phyloP scores from a whole-genome alignment of 2,797 vertebrate species.

The Crenichthys baileyi region DNA sequence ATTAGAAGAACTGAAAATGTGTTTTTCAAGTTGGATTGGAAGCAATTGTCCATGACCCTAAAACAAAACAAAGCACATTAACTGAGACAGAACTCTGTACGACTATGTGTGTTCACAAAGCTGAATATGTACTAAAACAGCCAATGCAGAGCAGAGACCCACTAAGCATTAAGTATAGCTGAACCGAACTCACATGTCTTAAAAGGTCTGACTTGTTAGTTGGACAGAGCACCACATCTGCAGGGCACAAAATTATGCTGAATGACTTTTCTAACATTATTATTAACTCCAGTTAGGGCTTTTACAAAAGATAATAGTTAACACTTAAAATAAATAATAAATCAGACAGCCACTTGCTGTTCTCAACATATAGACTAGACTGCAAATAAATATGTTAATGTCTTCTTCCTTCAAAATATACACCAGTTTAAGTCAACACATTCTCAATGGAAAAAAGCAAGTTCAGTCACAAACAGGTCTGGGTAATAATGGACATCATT shows the following conservation, averaged over 20 bases:
- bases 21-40: constrained; percentile 20
- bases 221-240: constrained; percentile 40
- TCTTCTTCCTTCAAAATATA: neutral
- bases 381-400: neutral
- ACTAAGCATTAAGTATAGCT: neutral
- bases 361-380: neutral
- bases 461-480: neutral
- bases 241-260: neutral
- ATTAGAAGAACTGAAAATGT: neutral
- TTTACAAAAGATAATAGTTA: neutral
- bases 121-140: constrained; percentile 20
- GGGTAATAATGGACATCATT: neutral
- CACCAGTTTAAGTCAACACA: neutral
- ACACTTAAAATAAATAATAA: neutral
- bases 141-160: constrained; percentile 44
- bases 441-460: neutral
- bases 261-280: neutral
- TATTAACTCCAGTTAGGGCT: neutral
- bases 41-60: constrained; percentile 19
- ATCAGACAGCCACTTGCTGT: neutral
- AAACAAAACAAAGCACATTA: neutral
- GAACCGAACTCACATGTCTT: neutral
- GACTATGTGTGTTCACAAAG: constrained; percentile 12
- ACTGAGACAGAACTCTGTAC: neutral
- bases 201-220: neutral